Percentiles rank a stretch among this genome's conserved stretches.
These are phyloP conservation scores for Pachyrhynchus sulphureomaculatus DNA, from an alignment of 1,140 invertebrate genomes.

Conservation along the genomic window DNA sequence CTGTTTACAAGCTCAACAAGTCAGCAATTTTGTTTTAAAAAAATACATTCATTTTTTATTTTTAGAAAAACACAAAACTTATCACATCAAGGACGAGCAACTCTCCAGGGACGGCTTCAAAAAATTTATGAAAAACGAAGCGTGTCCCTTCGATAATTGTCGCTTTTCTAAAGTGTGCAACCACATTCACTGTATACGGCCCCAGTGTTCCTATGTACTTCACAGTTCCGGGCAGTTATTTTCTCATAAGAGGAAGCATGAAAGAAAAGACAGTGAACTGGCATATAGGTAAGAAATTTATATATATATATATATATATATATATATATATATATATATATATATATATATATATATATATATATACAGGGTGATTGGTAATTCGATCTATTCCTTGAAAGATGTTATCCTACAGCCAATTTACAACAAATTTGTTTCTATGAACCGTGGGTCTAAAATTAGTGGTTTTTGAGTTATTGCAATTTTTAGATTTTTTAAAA, in stretches of 20 bases:
- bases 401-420: no score
- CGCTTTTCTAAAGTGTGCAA: slow-evolving; percentile 93
- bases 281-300: slow-evolving; percentile 58
- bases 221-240: slow-evolving; percentile 97
- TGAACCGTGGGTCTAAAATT: no score
- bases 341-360: no score
- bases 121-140: slow-evolving; percentile 97
- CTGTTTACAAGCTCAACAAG: no score
- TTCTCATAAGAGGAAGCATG: slow-evolving; percentile 96
- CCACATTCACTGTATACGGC: slow-evolving; percentile 96
- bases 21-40: no score
- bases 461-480: no score
- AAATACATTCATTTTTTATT: slow-evolving; percentile 17
- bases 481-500: no score
- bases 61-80: slow-evolving; percentile 97
- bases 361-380: no score
- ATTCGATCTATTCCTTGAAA: no score
- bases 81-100: slow-evolving; percentile 97
- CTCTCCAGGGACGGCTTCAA: slow-evolving; percentile 95
- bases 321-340: no score
- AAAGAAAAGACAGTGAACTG: slow-evolving; percentile 85
- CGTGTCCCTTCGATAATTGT: slow-evolving; percentile 88
- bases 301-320: no score
- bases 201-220: slow-evolving; percentile 92
- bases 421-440: no score